Percentiles rank a stretch among this genome's conserved stretches.
Conservation (phyloP, 2,113 vertebrate genomes). For the Pantherophis guttatus region DNA sequence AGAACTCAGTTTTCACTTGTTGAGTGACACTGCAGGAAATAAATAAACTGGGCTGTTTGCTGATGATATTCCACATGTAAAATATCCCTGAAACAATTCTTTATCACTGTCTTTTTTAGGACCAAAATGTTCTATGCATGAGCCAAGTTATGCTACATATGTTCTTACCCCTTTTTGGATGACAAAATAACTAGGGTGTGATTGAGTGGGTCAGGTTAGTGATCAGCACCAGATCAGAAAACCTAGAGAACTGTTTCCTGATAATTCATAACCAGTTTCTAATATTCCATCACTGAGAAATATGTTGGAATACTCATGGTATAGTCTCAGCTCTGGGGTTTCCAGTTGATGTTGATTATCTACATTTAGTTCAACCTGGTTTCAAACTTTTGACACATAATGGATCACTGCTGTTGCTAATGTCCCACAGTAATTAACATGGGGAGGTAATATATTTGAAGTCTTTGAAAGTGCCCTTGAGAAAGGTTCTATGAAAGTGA, state of each 20-base stretch:
- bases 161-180: background rate
- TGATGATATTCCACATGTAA: background rate
- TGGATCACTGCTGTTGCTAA: background rate
- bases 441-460: background rate
- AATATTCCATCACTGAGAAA: background rate
- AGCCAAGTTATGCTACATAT: background rate
- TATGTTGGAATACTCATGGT: background rate
- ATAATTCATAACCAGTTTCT: background rate
- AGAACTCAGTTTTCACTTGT: background rate
- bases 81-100: background rate
- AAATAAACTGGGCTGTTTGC: background rate
- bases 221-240: background rate
- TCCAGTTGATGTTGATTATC: background rate
- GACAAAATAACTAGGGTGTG: background rate
- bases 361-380: background rate
- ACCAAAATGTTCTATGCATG: background rate
- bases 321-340: background rate
- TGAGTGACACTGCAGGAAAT: background rate
- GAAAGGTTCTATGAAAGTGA: background rate
- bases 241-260: background rate
- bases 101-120: background rate
- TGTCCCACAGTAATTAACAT: background rate
- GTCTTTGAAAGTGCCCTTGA: background rate
- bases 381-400: background rate
- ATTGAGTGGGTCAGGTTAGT: background rate